Conservation (phyloP, 1,140 invertebrate species). For the Lepidurus packardi region DNA sequence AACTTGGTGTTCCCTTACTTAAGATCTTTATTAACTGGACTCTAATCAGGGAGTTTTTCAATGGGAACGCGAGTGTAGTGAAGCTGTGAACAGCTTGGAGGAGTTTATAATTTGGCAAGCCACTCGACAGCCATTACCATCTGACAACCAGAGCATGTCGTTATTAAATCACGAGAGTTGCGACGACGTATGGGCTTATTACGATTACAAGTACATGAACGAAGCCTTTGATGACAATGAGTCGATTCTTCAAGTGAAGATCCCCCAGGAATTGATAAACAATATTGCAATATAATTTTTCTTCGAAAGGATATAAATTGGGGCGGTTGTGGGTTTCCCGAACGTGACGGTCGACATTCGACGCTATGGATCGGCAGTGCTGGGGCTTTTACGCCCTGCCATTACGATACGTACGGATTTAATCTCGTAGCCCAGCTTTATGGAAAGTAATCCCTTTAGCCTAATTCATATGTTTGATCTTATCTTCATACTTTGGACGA, state of each 20-base stretch:
- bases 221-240: constrained; percentile 58
- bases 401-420: constrained; percentile 88
- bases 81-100: constrained; percentile 52
- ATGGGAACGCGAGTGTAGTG: constrained; percentile 64
- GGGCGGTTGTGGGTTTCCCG: constrained; percentile 66
- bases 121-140: constrained; percentile 39
- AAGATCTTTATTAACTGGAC: constrained; percentile 31
- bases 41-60: constrained; percentile 55
- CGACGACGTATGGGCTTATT: constrained; percentile 61
- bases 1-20: not conserved
- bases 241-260: constrained; percentile 53
- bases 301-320: constrained; percentile 59
- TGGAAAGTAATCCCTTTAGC: constrained; percentile 59
- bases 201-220: constrained; percentile 76
- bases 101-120: constrained; percentile 54
- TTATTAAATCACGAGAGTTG: constrained; percentile 18
- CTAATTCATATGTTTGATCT: constrained; percentile 31
- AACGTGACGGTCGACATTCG: constrained; percentile 60
- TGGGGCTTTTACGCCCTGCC: constrained; percentile 86
- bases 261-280: constrained; percentile 9
- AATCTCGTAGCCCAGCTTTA: constrained; percentile 84
- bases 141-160: constrained; percentile 38
- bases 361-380: constrained; percentile 85
- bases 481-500: constrained; percentile 40
- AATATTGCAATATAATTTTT: constrained; percentile 32